Evolutionary conservation across 2,888 invertebrate species (phyloP).

Genomic region (Mechanitis mazaeus): DNA sequence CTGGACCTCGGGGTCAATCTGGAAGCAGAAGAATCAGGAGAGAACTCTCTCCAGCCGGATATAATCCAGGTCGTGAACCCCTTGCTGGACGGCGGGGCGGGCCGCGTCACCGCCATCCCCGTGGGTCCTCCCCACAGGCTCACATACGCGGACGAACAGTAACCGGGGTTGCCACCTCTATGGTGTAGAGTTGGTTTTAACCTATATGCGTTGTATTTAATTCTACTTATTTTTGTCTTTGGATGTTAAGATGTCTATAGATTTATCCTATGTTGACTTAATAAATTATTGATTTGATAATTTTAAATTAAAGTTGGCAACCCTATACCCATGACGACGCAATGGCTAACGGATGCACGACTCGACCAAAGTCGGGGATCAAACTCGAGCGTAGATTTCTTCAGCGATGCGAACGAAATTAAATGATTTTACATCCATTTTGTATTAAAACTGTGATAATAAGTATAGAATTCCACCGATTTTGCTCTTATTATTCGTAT

Average conservation of each 20-base stretch:
- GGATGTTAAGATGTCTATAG: no score
- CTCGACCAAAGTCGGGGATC: conserved; percentile 32
- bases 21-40: conserved; percentile 66
- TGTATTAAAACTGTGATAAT: conserved; percentile 76
- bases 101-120: conserved; percentile 66
- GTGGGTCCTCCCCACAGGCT: conserved; percentile 65
- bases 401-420: conserved; percentile 62
- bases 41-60: conserved; percentile 74
- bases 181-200: conserved; percentile 2
- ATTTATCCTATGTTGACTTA: conserved; percentile 1
- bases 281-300: conserved; percentile 12
- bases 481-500: conserved; percentile 56
- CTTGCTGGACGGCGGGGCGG: conserved; percentile 66
- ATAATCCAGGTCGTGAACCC: conserved; percentile 75
- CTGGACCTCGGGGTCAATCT: conserved; percentile 54
- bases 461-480: conserved; percentile 73
- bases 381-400: conserved; percentile 69
- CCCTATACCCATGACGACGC: conserved; percentile 44
- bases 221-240: not conserved
- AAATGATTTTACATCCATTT: conserved; percentile 64
- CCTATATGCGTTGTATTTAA: not conserved
- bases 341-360: not conserved
- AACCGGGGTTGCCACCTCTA: conserved; percentile 23
- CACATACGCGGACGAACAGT: conserved; percentile 54
- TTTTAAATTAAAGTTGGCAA: conserved; percentile 31